These are phyloP conservation scores for Arge pagana DNA, from an alignment of 2,888 invertebrate species.

Conservation along the genomic window DNA sequence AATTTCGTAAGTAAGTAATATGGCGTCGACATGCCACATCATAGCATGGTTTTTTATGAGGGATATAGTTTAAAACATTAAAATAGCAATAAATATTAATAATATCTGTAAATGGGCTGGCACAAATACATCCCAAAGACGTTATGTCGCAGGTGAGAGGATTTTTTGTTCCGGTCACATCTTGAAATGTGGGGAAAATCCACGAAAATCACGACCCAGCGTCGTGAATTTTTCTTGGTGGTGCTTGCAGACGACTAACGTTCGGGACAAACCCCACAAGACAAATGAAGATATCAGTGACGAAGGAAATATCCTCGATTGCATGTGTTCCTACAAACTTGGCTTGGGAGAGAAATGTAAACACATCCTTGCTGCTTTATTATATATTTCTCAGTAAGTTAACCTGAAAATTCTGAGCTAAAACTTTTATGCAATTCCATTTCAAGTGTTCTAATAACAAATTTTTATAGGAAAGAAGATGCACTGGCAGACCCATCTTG, in stretches of 20 bases:
- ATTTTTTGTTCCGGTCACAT: neutral
- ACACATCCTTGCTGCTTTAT: slow-evolving; percentile 28
- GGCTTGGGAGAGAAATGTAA: slow-evolving; percentile 30
- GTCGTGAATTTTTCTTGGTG: neutral
- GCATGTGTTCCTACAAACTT: slow-evolving; percentile 8
- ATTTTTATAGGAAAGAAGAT: slow-evolving; percentile 10
- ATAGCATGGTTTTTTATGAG: neutral
- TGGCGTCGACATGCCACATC: neutral
- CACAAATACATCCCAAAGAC: neutral
- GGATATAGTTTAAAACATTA: neutral
- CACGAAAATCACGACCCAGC: too few relatives aligned
- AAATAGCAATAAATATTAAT: neutral
- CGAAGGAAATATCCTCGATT: too few relatives aligned
- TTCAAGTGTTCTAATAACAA: neutral
- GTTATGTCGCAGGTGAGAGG: slow-evolving; percentile 1
- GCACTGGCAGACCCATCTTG: slow-evolving; percentile 21
- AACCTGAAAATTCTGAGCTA: slow-evolving; percentile 21
- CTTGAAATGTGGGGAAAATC: neutral
- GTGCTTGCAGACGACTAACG: neutral
- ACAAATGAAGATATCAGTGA: neutral
- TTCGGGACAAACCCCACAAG: neutral
- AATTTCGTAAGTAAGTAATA: neutral
- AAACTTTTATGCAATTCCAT: slow-evolving; percentile 1
- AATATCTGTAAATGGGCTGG: neutral
- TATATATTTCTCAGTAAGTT: slow-evolving; percentile 27